These are phyloP conservation scores for Allophyes oxyacanthae DNA, from an alignment of 2,888 invertebrate genomes.

Conservation along the genomic window DNA sequence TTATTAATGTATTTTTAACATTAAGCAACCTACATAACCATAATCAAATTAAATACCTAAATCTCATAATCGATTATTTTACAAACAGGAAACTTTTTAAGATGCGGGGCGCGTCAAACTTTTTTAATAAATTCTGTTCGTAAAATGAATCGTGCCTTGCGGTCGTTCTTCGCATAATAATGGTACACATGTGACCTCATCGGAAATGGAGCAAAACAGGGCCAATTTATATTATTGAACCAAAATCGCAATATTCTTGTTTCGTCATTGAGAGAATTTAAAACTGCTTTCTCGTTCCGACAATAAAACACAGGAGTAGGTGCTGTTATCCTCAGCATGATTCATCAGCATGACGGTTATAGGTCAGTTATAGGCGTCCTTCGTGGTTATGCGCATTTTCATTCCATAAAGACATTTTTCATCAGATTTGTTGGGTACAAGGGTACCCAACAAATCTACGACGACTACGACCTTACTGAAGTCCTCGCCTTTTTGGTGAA, in stretches of 20 bases:
- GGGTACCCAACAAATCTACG: too few relatives aligned
- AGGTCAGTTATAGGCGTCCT: too few relatives aligned
- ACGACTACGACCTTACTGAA: too few relatives aligned
- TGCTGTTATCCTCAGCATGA: too few relatives aligned
- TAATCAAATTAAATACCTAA: conserved; percentile 12
- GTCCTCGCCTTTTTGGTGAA: too few relatives aligned
- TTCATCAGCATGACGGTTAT: too few relatives aligned
- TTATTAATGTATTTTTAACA: neutral
- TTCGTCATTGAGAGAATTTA: neutral
- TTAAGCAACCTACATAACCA: neutral
- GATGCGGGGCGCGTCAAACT: conserved; percentile 24
- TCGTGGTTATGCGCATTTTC: too few relatives aligned
- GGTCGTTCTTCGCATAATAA: conserved; percentile 52
- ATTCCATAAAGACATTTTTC: too few relatives aligned
- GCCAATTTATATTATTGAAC: conserved; percentile 26
- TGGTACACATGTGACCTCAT: conserved; percentile 57
- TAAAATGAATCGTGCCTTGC: conserved; percentile 40
- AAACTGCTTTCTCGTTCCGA: too few relatives aligned
- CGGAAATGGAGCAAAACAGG: conserved; percentile 56
- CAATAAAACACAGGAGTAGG: too few relatives aligned
- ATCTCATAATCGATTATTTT: conserved; percentile 14
- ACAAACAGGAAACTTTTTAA: conserved; percentile 35
- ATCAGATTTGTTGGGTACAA: too few relatives aligned
- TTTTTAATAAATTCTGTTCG: conserved; percentile 42
- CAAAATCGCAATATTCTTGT: neutral